phyloP scores from a whole-genome alignment of 2,888 invertebrate species.

The Phyllotreta striolata region DNA sequence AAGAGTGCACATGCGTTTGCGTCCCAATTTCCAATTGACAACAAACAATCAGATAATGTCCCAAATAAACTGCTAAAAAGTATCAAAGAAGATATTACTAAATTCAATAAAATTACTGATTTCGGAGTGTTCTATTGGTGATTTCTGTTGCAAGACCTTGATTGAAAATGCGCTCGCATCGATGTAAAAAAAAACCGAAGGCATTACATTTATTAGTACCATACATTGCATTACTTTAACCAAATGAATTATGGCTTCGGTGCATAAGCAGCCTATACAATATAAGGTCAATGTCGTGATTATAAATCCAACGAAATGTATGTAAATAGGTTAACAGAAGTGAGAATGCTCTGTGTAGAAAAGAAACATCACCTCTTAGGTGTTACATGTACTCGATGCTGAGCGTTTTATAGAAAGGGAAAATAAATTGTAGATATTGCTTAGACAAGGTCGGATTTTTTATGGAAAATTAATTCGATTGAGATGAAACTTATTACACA shows the following conservation, averaged over 20 bases:
- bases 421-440: constrained; percentile 15
- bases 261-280: not conserved
- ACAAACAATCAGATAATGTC: too few relatives aligned
- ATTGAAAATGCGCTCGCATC: too few relatives aligned
- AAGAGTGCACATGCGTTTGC: constrained; percentile 8
- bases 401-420: constrained; percentile 25
- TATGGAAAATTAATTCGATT: constrained; percentile 2
- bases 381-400: constrained; percentile 23
- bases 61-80: too few relatives aligned
- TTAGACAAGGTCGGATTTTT: constrained; percentile 19
- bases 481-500: not conserved
- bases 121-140: too few relatives aligned
- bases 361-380: constrained; percentile 25
- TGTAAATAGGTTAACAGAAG: constrained; percentile 31
- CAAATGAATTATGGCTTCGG: not conserved
- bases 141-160: too few relatives aligned
- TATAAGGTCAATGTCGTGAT: constrained; percentile 27
- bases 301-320: constrained; percentile 25
- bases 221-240: constrained; percentile 6
- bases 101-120: too few relatives aligned
- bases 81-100: too few relatives aligned
- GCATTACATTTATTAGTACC: not conserved
- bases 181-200: too few relatives aligned
- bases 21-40: too few relatives aligned
- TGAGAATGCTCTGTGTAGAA: constrained; percentile 24